Base-by-base conservation (phyloP, 2,113 vertebrate species). In the Agelaius tricolor region DNA sequence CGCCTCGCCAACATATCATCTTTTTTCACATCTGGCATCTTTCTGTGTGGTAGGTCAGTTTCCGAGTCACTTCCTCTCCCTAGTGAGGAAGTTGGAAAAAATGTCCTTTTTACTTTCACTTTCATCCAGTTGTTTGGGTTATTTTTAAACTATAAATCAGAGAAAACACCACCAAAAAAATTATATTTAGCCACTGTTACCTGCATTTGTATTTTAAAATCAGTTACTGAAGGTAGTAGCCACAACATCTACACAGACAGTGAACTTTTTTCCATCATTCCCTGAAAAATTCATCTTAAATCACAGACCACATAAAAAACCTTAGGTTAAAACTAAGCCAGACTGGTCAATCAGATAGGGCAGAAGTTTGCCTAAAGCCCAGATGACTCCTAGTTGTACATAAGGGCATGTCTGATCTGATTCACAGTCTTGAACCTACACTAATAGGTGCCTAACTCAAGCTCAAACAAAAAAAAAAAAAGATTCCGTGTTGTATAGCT, bases 41-140 rank as follows among this genome's bases (percentile, higher is more conserved):
- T 99, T 97, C 99, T 98, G 96, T 98, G 98, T 28, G 98, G 98
- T 69, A 98, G 97, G 96, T 99, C 99, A 2, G 98, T 98, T 96
- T 99, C 99, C 0, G 99, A 99, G 97, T 99, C 99, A 61, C 99
- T 99, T 97, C 99, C 99, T 90, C 98, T 99, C 96, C 99, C 99
- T 99, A 97, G 63, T 65, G 47, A 83, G 67, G n/a, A 47, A 75
- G 21, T 9, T 9, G 75, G 54, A 72, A 31, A 75, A 69, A 79
- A 91, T 49, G 27, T 12, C 2, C 15, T 13, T 51, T 31, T 27
- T 52, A 49, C 87, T 89, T 87, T 57, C 31, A 80, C 15, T 76
- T 86, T 41, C 55, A 76, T 49, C 9, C 57, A 77, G 16, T 23
- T 69, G 1, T 49, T 41, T 15, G 11, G 5, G 13, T 2, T 81